Evolutionary conservation across 2,888 invertebrate species (phyloP).

Genomic region (Lepidochrysops patricia): DNA sequence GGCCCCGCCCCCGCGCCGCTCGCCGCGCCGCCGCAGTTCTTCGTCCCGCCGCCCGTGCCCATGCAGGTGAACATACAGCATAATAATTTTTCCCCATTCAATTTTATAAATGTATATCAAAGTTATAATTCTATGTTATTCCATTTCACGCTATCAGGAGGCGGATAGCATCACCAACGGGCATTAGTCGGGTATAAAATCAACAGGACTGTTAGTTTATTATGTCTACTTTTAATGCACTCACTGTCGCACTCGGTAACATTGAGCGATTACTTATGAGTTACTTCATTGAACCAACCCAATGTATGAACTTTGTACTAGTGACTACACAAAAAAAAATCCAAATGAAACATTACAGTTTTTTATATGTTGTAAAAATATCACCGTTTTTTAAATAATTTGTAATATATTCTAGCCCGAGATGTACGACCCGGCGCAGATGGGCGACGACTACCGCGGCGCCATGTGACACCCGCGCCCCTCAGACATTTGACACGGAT

Average conservation of each 20-base stretch:
- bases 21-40: slow-evolving; percentile 43
- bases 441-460: slow-evolving; percentile 32
- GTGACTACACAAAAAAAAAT: too few relatives aligned
- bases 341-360: too few relatives aligned
- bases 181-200: slow-evolving; percentile 41
- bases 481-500: background rate
- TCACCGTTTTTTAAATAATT: too few relatives aligned
- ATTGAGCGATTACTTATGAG: too few relatives aligned
- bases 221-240: too few relatives aligned
- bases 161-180: slow-evolving; percentile 41
- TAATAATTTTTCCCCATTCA: too few relatives aligned
- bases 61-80: slow-evolving; percentile 19
- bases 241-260: too few relatives aligned
- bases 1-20: slow-evolving; percentile 50
- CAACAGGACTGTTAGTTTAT: background rate
- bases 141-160: slow-evolving; percentile 39
- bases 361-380: too few relatives aligned
- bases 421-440: slow-evolving; percentile 37
- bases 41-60: slow-evolving; percentile 28
- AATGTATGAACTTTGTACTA: too few relatives aligned
- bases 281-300: too few relatives aligned
- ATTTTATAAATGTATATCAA: too few relatives aligned
- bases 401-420: slow-evolving; percentile 30
- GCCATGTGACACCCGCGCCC: slow-evolving; percentile 33
- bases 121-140: too few relatives aligned